Conservation (phyloP, 2,797 vertebrate genomes). For the Merluccius polli region DNA sequence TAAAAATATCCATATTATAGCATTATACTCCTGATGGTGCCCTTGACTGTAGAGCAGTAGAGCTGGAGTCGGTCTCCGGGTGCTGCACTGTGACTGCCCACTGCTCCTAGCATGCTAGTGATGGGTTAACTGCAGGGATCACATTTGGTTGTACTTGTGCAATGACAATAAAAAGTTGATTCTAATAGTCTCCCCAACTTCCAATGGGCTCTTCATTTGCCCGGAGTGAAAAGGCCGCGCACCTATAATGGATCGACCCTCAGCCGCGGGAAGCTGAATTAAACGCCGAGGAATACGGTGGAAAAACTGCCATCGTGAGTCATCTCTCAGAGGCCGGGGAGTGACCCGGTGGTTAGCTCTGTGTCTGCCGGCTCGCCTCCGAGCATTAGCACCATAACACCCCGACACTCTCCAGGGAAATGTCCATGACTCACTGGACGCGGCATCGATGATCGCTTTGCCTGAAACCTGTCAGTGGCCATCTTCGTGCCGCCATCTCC, state of each 20-base stretch:
- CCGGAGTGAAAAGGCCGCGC: background rate
- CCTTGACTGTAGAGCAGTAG: too few species aligned
- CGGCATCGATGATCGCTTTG: constrained; percentile 21
- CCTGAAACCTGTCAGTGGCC: constrained; percentile 23
- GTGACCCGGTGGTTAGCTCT: constrained; percentile 51
- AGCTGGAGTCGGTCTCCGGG: too few species aligned
- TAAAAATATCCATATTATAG: too few species aligned
- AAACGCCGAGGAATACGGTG: constrained; percentile 32
- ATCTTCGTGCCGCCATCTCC: background rate
- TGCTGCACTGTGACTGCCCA: too few species aligned
- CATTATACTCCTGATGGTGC: too few species aligned
- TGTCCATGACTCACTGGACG: constrained; percentile 33
- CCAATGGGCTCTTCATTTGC: background rate
- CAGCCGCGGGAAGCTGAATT: constrained; percentile 14
- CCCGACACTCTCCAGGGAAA: constrained; percentile 25
- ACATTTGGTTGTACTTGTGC: too few species aligned
- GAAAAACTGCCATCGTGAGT: constrained; percentile 41
- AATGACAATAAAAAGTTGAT: too few species aligned
- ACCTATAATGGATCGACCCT: background rate
- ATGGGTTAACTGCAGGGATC: too few species aligned
- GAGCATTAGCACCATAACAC: constrained; percentile 46
- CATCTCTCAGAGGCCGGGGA: constrained; percentile 40
- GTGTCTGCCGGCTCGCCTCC: constrained; percentile 37
- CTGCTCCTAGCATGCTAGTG: too few species aligned
- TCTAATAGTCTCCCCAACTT: background rate